Conservation (phyloP, 1,140 invertebrate species). For the Panulirus ornatus region DNA sequence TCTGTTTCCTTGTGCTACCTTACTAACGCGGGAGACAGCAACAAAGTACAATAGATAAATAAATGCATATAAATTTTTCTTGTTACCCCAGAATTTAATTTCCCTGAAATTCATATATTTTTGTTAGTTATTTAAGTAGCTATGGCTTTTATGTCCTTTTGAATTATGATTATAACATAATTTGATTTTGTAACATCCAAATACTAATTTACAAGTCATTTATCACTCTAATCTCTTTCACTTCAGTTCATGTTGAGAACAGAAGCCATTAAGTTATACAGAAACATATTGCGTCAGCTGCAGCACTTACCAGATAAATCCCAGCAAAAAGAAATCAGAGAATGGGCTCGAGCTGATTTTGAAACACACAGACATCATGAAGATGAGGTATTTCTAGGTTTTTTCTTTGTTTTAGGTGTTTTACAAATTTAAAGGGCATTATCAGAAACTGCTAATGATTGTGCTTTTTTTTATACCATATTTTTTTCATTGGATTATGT, state of each 20-base stretch:
- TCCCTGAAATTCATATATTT: no score
- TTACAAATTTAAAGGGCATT: no score
- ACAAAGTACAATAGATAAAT: no score
- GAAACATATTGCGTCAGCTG: slow-evolving; percentile 63
- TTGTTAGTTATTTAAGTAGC: no score
- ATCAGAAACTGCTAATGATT: no score
- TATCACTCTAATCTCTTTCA: no score
- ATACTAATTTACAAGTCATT: background rate
- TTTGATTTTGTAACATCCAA: background rate
- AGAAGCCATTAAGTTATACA: slow-evolving; percentile 70
- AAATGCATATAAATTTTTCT: no score
- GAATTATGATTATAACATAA: background rate
- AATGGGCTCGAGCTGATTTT: slow-evolving; percentile 72
- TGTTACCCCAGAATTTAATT: no score
- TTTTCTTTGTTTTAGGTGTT: background rate
- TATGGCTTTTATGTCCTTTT: background rate
- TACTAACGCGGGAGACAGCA: no score
- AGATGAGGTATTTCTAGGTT: slow-evolving; percentile 57
- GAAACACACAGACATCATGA: slow-evolving; percentile 68
- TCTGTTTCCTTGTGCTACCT: no score
- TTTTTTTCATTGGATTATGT: no score
- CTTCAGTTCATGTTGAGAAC: slow-evolving; percentile 72
- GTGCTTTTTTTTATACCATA: no score
- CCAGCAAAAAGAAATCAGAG: slow-evolving; percentile 61
- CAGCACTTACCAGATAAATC: slow-evolving; percentile 61